phyloP scores from a whole-genome alignment of 2,113 vertebrate genomes.

The Bubo blakistoni region DNA sequence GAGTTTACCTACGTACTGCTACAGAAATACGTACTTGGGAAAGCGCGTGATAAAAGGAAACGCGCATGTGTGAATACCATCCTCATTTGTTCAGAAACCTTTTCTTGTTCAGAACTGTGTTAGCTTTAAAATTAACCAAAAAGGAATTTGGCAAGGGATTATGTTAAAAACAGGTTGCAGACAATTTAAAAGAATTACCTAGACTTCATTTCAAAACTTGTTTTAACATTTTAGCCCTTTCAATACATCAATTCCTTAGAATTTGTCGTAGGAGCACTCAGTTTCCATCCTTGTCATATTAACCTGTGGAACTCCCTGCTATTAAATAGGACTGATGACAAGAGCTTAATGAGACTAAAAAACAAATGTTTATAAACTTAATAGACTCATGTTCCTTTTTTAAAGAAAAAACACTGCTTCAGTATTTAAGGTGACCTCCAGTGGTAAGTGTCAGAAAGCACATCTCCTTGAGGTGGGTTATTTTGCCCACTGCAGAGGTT shows the following conservation, averaged over 20 bases:
- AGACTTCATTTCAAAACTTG: not conserved
- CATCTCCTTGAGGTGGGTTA: not conserved
- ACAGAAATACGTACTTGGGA: not conserved
- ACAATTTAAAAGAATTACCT: not conserved
- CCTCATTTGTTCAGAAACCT: not conserved
- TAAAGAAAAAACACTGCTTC: not conserved
- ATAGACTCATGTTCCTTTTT: not conserved
- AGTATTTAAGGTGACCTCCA: not conserved
- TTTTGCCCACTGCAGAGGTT: not conserved
- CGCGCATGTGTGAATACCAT: not conserved
- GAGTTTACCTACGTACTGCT: not conserved
- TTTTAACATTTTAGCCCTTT: not conserved
- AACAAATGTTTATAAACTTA: not conserved
- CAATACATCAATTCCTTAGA: not conserved
- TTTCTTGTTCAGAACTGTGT: not conserved
- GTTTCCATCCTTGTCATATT: not conserved
- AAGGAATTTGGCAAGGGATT: not conserved
- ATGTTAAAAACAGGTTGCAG: not conserved
- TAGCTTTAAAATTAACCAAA: not conserved
- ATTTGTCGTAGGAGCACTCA: not conserved
- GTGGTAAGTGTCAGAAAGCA: not conserved
- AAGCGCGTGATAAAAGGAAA: not conserved
- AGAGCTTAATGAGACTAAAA: not conserved
- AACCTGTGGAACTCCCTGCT: not conserved
- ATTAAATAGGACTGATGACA: not conserved